phyloP scores from a whole-genome alignment of 2,113 vertebrate genomes.

The Symphodus melops region DNA sequence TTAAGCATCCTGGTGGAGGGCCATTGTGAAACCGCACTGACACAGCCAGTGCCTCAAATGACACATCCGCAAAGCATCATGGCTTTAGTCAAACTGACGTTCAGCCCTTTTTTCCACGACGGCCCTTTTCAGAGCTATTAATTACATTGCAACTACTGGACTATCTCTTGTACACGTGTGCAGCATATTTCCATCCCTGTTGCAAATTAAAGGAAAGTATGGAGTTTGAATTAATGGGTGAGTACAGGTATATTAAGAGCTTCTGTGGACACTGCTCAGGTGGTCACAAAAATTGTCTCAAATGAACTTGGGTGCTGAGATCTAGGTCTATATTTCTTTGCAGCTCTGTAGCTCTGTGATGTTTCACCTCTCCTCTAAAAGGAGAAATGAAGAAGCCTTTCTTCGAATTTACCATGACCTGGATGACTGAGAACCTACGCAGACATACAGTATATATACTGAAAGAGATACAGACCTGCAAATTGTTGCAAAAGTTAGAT shows the following conservation, averaged over 20 bases:
- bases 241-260: not conserved
- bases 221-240: not conserved
- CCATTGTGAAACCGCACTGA: constrained; percentile 53
- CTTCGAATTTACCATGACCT: too few species aligned
- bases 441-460: too few species aligned
- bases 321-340: too few species aligned
- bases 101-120: constrained; percentile 18
- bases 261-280: not conserved
- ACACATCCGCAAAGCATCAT: constrained; percentile 43
- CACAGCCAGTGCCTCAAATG: constrained; percentile 36
- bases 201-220: not conserved
- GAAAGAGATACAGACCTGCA: too few species aligned
- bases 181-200: constrained; percentile 18
- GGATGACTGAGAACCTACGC: too few species aligned
- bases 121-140: constrained; percentile 14
- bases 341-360: too few species aligned
- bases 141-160: constrained; percentile 29
- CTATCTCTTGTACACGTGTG: constrained; percentile 11
- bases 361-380: too few species aligned
- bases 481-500: too few species aligned
- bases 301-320: too few species aligned
- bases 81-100: constrained; percentile 12
- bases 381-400: too few species aligned
- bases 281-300: not conserved
- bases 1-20: constrained; percentile 27